Evolutionary conservation across 2,797 vertebrate species (phyloP), one percentile per base, ranked within the genome.

Genomic region (Lagodon rhomboides): DNA sequence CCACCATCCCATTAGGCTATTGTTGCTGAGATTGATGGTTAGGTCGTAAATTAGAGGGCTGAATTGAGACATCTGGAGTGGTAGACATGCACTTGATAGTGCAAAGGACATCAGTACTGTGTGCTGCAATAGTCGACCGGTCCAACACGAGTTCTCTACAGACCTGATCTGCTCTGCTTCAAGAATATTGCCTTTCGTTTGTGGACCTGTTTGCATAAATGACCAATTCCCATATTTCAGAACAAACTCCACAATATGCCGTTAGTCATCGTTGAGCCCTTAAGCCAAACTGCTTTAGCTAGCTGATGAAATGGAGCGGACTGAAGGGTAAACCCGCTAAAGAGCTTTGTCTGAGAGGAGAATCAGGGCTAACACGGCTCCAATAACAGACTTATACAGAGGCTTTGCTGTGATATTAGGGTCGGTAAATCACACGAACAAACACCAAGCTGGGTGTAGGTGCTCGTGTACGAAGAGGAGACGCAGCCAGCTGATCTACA

Each of bases 301-400:
- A 54, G 78, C 73, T 82, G 82, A 86, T 83, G 82, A 88, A 91
- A 90, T 61, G 38, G 64, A 74, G 76, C 46, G 4, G 68, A 20
- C 65, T 43, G 38, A 75, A 79, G 54, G 66, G 74, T 72, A 79
- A 89, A 75, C 73, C 71, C 27, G 58, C 47, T 87, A 74, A 78
- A 83, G 78, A 85, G 81, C 75, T 85, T 86, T 79, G 68, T 86
- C 72, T 83, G 68, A 75, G 67, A 73, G 54, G 62, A 81, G 16
- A 75, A 67, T 81, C 23, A 10, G 47, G 51, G 47, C 65, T 74
- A 77, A 77, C 70, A 30, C 44, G 58, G 68, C 68, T 85, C 78
- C 74, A 78, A 49, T 60, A 73, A 66, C 64, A 87, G 63, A 77
- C 68, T 75, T 65, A 71, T 61, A 63, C 18, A 15, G 59, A 86